These are phyloP conservation scores for Limanda limanda DNA, from an alignment of 2,113 vertebrate genomes.

Conservation along the genomic window DNA sequence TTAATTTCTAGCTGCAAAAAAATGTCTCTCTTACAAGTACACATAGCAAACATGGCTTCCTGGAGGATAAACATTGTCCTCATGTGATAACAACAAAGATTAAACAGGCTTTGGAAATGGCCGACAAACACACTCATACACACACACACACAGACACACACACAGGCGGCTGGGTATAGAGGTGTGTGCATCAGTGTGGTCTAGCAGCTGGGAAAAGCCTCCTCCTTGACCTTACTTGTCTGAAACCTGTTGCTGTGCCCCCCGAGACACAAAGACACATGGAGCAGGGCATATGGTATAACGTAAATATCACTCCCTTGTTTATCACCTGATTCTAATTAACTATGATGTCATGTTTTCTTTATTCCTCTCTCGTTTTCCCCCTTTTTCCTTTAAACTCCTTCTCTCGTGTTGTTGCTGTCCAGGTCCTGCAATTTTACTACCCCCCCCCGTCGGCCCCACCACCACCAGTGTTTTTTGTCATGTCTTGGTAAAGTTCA, in stretches of 20 bases:
- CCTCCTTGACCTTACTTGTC: constrained; percentile 79
- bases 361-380: constrained; percentile 60
- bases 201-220: constrained; percentile 76
- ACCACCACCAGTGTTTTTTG: constrained; percentile 7
- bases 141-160: neutral
- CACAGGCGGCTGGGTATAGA: constrained; percentile 4
- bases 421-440: constrained; percentile 36
- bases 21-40: constrained; percentile 61
- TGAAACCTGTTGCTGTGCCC: constrained; percentile 78
- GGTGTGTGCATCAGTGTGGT: constrained; percentile 72
- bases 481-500: constrained; percentile 50
- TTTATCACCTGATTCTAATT: constrained; percentile 85
- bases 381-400: constrained; percentile 42
- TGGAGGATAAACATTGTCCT: constrained; percentile 68
- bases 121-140: neutral
- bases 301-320: constrained; percentile 80
- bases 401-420: constrained; percentile 24
- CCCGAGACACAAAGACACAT: constrained; percentile 72
- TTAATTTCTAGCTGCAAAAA: constrained; percentile 46
- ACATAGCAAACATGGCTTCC: constrained; percentile 67
- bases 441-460: neutral
- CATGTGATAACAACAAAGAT: constrained; percentile 69
- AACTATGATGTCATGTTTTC: constrained; percentile 81
- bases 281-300: constrained; percentile 77
- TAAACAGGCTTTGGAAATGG: constrained; percentile 58